Evolutionary conservation across 2,888 invertebrate genomes (phyloP), one percentile per base, ranked within the genome.

Genomic region (Drosophila melanosoma): DNA sequence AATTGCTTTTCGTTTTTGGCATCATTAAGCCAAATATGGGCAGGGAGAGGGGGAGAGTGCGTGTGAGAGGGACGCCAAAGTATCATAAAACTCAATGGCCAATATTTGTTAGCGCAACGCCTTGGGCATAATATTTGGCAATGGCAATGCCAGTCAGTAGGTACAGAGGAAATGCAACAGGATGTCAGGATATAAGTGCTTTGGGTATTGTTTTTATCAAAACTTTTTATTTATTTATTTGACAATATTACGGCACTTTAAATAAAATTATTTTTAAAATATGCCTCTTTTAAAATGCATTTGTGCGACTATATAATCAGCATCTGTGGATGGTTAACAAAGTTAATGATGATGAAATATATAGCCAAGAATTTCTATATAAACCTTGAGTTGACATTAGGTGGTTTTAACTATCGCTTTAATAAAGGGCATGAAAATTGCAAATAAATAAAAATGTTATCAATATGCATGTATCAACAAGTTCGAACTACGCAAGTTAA

Each of bases 1-100:
- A 84, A 86, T 85, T 85, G 87, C 79, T 81, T 83, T 71, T 70
- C 61, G 45, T 62, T 45, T 57, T 68, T 35, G 45, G 29, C 40
- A 65, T 58, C 66, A 35, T 61, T 65, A 72, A 20, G 42, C 12
- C 29, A 29, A n/a, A 32, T 45, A 7, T 12, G 20, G 12, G 3
- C 0, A 20, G 8, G 6, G 1, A 3, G 20, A 20, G 23, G 7
- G n/a, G 4, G n/a, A 10, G 17, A 15, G 12, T 1, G 5, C 17
- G 32, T 32, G 33, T 8, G 29, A 63, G 73, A 65, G 64, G 67
- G 73, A 63, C 81, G 67, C 85, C 78, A 71, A 86, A 84, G 86
- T 68, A 58, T 79, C 83, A 83, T 84, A 79, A 84, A 84, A 84
- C 76, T 84, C 82, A 73, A 84, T 84, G 86, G 79, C 76, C 86